Evolutionary conservation across 2,797 vertebrate species (phyloP).

Genomic region (Muscicapa comitata): DNA sequence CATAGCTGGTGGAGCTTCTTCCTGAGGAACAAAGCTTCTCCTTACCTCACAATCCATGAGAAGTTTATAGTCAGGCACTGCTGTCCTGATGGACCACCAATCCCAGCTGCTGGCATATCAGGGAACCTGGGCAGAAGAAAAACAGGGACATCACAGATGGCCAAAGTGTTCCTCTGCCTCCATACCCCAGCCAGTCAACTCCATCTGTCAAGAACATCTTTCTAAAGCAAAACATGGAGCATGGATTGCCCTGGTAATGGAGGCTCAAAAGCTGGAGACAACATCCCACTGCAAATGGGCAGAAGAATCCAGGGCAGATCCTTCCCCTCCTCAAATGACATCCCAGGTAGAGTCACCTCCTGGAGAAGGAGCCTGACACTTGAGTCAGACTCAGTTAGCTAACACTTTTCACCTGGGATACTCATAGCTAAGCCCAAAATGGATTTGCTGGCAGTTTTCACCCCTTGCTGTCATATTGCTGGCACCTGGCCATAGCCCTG

Average conservation of each 20-base stretch:
- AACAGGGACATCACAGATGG: background rate
- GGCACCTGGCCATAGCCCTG: slow-evolving; percentile 22
- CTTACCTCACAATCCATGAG: background rate
- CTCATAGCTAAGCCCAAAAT: slow-evolving; percentile 56
- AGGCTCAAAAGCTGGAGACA: background rate
- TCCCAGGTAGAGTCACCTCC: background rate
- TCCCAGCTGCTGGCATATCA: background rate
- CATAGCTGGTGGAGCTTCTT: background rate
- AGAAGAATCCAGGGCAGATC: background rate
- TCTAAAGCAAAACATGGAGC: background rate
- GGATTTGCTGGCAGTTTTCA: slow-evolving; percentile 39
- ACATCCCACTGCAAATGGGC: background rate
- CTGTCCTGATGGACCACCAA: background rate
- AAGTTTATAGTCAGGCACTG: background rate
- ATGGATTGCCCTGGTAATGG: accelerated
- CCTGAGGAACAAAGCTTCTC: background rate
- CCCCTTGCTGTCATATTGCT: slow-evolving; percentile 33
- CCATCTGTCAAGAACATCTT: background rate
- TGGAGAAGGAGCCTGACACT: background rate
- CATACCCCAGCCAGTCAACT: background rate
- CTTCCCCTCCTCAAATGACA: background rate
- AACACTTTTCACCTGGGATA: slow-evolving; percentile 39
- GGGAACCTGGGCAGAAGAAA: background rate
- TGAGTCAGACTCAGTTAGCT: background rate
- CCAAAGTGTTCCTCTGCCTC: background rate